Base-by-base conservation (phyloP, 1,140 invertebrate genomes). In the Drosophila tristis region DNA sequence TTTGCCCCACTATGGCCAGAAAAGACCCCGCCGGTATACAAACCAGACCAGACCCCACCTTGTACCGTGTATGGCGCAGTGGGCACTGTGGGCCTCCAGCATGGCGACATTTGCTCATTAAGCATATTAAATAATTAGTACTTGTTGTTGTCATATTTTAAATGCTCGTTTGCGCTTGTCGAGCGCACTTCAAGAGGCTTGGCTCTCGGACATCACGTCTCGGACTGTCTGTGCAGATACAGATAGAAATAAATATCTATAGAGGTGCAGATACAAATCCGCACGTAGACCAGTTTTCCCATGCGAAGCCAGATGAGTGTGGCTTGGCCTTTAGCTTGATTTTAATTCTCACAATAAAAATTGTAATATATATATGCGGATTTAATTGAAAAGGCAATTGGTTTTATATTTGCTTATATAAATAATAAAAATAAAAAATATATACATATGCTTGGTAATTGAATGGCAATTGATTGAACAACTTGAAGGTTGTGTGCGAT, bases 101-200 rank as follows among this genome's bases (percentile, higher is more conserved):
- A 74, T 67, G 77, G 80, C 82, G 72, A 80, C 80, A 84, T 85
- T 85, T 85, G 80, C 81, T 84, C 80, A 84, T 84, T 84, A 84
- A 84, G 80, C 80, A 80, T 84, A 84, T 84, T 84, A 84, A 84
- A 84, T 84, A 84, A 84, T 84, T 84, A 84, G 77, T 84, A 85
- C 80, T 84, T 80, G 80, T 84, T 85, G 72, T 80, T 84, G 76
- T 84, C 80, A 84, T 84, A 84, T 85, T 84, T 84, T 84, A 85
- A 85, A 63, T 76, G 80, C 76, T 80, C 54, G 78, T 61, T 76
- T 55, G 58, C 55, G 75, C 76, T 82, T 73, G 79, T 82, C 64
- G 45, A 55, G 73, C 61, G 44, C 70, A 78, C 64, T 75, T 82
- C 47, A 62, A 75, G 75, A 85, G 80, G 65, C 80, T 75, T 75